phyloP scores from a whole-genome alignment of 1,140 invertebrate species.

The Aphidius ervi region DNA sequence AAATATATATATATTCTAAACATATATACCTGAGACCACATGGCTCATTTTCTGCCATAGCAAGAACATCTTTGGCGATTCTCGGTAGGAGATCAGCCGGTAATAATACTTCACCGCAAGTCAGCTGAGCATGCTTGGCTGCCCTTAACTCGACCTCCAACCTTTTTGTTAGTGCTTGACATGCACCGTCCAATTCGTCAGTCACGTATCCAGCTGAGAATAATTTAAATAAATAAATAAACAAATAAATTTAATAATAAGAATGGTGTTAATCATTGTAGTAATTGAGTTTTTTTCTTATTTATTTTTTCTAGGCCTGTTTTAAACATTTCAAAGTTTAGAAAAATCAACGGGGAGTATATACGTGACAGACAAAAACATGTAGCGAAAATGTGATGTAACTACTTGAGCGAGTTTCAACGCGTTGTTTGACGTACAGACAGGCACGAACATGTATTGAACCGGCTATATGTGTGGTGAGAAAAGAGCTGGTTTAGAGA shows the following conservation, averaged over 20 bases:
- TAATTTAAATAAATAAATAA: slow-evolving; percentile 7
- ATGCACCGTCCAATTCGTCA: slow-evolving; percentile 45
- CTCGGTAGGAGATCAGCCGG: slow-evolving; percentile 71
- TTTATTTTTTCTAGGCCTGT: background rate
- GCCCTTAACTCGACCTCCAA: slow-evolving; percentile 71
- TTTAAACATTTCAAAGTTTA: too few species aligned
- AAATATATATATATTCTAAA: slow-evolving; percentile 7
- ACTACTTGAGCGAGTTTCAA: slow-evolving; percentile 13
- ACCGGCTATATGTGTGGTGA: background rate
- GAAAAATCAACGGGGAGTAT: too few species aligned
- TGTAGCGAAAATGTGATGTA: slow-evolving; percentile 13
- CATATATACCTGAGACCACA: slow-evolving; percentile 66
- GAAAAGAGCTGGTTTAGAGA: background rate
- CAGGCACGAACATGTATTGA: background rate
- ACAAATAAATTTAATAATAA: background rate
- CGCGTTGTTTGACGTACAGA: background rate
- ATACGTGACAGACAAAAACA: background rate
- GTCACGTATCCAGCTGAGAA: slow-evolving; percentile 39
- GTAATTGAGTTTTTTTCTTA: too few species aligned
- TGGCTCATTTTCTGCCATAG: slow-evolving; percentile 77
- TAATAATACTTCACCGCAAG: slow-evolving; percentile 75
- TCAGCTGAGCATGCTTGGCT: slow-evolving; percentile 72
- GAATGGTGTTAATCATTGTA: background rate
- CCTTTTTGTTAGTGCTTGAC: slow-evolving; percentile 60
- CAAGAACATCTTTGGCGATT: slow-evolving; percentile 71